Base-by-base conservation (phyloP, 2,888 invertebrate genomes). In the Patella pellucida region DNA sequence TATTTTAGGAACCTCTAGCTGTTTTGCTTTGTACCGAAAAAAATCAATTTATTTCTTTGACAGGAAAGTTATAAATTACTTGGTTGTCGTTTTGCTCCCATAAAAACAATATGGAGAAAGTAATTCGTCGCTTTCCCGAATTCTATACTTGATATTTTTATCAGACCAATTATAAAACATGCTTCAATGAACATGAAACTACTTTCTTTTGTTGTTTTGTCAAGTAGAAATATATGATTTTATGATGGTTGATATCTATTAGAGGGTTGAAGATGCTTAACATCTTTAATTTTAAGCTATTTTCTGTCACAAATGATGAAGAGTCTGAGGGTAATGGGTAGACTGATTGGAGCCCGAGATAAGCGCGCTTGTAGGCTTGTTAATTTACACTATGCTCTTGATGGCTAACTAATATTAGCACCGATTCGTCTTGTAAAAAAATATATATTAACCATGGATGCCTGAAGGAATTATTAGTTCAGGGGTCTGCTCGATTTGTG, bases 291-390 rank as follows among this genome's bases (percentile, higher is more conserved):
- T 62, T 62, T 9, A 62, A 62, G 62, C 62, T 62, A 62, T 71
- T 71, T 77, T 69, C 74, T 74, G 77, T 77, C 77, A 77, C 71
- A 74, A 52, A 68, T 74, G 77, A 77, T 77, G 72, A 74, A 77
- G 72, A 71, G 56, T 56, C 62, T 31, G 68, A 68, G 54, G 56
- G 69, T 51, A 51, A 31, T 27, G 27, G 31, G 19, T 67, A 77
- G 77, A 77, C 77, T 27, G 77, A 77, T 77, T 23, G 77, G 77
- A 77, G 77, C 77, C 77, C 4, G 12, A 41, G 77, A 77, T 77
- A 77, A 77, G 69, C 56, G 74, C 68, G 27, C 27, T 19, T 68
- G 74, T 41, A 70, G 41, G 72, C 68, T 52, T 68, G 71, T 71
- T 77, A 74, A 74, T 77, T 77, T 77, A 68, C 74, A 52, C 73